Conservation (phyloP, 30 jellyfish, hydroid and myxozoan genomes). For the Aurelia aurita region DNA sequence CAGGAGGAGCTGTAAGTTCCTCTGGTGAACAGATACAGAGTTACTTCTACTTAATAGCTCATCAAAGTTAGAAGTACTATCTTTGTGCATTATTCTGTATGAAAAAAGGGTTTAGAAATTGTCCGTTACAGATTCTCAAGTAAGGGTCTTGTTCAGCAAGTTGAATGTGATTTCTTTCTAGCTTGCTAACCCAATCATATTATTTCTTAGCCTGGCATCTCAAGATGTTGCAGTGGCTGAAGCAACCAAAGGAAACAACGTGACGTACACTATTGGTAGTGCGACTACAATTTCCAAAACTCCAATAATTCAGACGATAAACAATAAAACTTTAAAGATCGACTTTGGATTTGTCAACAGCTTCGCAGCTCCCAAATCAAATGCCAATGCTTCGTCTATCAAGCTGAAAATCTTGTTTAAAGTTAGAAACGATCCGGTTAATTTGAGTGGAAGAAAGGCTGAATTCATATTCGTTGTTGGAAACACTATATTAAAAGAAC, state of each 20-base stretch:
- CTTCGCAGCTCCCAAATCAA: not conserved
- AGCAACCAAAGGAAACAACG: not conserved
- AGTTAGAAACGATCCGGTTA: conserved; percentile 42
- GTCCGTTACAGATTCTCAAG: too few relatives aligned
- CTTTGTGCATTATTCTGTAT: too few relatives aligned
- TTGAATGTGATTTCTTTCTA: not conserved
- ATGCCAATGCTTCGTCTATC: not conserved
- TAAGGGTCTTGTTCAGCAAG: too few relatives aligned
- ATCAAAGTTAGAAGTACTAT: too few relatives aligned
- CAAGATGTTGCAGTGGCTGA: not conserved
- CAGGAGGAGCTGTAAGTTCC: too few relatives aligned
- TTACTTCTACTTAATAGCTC: too few relatives aligned
- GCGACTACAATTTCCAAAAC: not conserved
- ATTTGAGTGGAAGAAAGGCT: conserved; percentile 22
- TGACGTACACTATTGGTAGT: conserved; percentile 15
- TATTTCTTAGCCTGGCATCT: not conserved
- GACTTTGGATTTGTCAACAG: conserved; percentile 50
- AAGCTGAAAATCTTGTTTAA: conserved; percentile 1
- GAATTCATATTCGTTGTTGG: conserved; percentile 3
- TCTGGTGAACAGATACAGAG: too few relatives aligned
- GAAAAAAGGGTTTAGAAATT: too few relatives aligned
- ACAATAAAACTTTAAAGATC: not conserved
- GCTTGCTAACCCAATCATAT: not conserved
- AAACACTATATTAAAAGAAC: not conserved
- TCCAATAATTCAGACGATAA: not conserved